Evolutionary conservation across 1,140 invertebrate genomes (phyloP), one percentile per base, ranked within the genome.

Genomic region (Archivesica marissinica): DNA sequence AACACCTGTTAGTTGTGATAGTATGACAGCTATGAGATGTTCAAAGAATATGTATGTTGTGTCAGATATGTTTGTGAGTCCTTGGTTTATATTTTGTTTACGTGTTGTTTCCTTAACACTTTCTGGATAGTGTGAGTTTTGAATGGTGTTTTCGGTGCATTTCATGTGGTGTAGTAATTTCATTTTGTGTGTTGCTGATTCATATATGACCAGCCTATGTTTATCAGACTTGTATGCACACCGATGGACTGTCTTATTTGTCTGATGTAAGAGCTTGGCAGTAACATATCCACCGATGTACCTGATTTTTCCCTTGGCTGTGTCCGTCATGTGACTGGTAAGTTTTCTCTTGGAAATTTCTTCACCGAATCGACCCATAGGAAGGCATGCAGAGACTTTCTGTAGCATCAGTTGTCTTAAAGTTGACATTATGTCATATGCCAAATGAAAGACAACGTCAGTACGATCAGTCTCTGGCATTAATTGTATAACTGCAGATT

Each of bases 241-340:
- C 11, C 13, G 33, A 56, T 56, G 47, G 38, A 56, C 23, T 38
- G 23, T 33, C n/a, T 4, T 35, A 54, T 56, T 76, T 3, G 47
- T 56, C 35, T 39, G 47, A 59, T 76, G 59, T 13, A 25, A 33
- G 2, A 79, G 76, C 47, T 79, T 79, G 15, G 76, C 76, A 4
- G 66, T 59, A 28, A 44, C 23, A 23, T 79, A 79, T 41, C 76
- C 76, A 25, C 56, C 76, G 44, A 61, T 79, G 30, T 79, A 79
- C 44, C 76, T n/a, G 9, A 64, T 41, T 61, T 79, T 79, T 1
- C 76, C 76, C 66, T 64, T 79, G 30, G 76, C 54, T 13, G 76
- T 79, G 44, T 61, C 76, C 6, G 74, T 35, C 74, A 76, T 54
- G 47, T 56, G 30, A 76, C 25, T 54, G n/a, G 20, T 17, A 76